Evolutionary conservation across 2,797 vertebrate species (phyloP), one percentile per base, ranked within the genome.

Genomic region (Geotrypetes seraphini): DNA sequence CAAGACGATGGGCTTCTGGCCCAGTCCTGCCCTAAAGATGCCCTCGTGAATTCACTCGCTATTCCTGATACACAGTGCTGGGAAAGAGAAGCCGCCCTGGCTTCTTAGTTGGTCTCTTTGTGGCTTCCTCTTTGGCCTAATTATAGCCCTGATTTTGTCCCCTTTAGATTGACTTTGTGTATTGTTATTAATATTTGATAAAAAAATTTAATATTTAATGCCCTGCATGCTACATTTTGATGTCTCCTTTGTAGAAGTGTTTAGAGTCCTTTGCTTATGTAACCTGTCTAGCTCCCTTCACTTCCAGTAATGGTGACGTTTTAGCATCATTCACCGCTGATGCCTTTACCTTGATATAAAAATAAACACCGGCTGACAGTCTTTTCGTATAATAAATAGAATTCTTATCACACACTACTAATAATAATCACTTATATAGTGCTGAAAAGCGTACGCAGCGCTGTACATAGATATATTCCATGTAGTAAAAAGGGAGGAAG

Each of bases 151-250:
- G 56, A 66, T 68, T 66, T 60, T 66, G 56, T 53, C 49, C 37
- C 37, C 23, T 48, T 63, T 38, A 35, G 27, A 27, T n/a, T 37
- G 45, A 46, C 49, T 63, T 63, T 59, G 33, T 31, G 57, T 57
- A 49, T 46, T 55, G 35, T 62, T 57, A 72, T 54, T 71, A 61
- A 53, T 16, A 10, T 66, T 64, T 50, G 47, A 47, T 48, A 24
- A 58, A 55, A 61, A 53, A 53, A 32, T 30, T 66, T 60, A 55
- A 63, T 69, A 62, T 70, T 73, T 73, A 73, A 70, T 73, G 62
- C 46, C 64, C 45, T 53, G 50, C 64, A 58, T 65, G 56, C 68
- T 61, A 41, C 60, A 67, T 71, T 60, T 63, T 53, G 63, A 66
- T 36, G 44, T 61, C 47, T 66, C 57, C 54, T 46, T 55, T 61